phyloP scores from a whole-genome alignment of 2,888 invertebrate species.

The Cosmia trapezina region DNA sequence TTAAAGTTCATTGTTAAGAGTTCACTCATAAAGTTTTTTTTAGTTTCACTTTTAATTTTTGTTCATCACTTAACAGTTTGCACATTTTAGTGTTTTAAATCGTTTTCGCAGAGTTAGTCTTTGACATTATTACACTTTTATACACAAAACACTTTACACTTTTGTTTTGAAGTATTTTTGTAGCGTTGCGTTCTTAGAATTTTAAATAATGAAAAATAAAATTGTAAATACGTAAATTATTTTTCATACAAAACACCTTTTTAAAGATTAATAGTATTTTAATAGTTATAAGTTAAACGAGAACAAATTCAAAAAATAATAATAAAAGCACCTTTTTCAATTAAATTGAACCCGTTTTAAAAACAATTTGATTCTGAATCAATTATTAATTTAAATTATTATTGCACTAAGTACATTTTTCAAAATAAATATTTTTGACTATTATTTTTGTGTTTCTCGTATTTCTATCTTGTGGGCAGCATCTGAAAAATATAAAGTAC shows the following conservation, averaged over 20 bases:
- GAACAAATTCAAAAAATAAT: conserved; percentile 34
- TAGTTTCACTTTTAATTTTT: conserved; percentile 41
- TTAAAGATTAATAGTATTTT: neutral
- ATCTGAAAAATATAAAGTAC: conserved; percentile 69
- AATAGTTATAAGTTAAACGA: neutral
- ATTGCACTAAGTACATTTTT: conserved; percentile 81
- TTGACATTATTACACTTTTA: conserved; percentile 40
- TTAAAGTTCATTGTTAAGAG: conserved; percentile 51
- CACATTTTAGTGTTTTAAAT: conserved; percentile 55
- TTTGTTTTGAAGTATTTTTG: neutral
- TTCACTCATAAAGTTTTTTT: conserved; percentile 49
- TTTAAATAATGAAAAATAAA: conserved; percentile 6
- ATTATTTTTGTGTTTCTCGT: conserved; percentile 60
- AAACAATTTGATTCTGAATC: conserved; percentile 70
- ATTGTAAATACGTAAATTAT: neutral
- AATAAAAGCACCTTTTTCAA: conserved; percentile 62
- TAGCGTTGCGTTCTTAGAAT: neutral
- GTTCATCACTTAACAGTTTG: conserved; percentile 35
- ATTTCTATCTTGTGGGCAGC: conserved; percentile 65
- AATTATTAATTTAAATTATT: conserved; percentile 67
- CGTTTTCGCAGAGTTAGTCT: conserved; percentile 21
- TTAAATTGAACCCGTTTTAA: conserved; percentile 72
- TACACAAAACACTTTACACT: conserved; percentile 42
- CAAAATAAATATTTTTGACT: conserved; percentile 70
- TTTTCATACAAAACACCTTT: conserved; percentile 5